phyloP scores from a whole-genome alignment of 2,113 vertebrate species.

The Oreotragus oreotragus region DNA sequence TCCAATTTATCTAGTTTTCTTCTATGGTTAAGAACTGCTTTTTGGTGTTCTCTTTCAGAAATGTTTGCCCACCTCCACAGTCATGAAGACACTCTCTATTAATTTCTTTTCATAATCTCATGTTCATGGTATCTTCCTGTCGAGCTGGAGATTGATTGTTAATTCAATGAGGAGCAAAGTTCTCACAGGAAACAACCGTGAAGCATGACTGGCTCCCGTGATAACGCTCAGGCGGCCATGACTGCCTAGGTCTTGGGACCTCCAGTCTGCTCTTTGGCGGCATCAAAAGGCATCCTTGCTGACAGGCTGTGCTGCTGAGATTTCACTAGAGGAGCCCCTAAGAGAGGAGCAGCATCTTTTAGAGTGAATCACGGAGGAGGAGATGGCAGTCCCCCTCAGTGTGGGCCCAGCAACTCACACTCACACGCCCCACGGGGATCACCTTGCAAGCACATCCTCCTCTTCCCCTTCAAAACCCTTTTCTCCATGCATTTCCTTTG shows the following conservation, averaged over 20 bases:
- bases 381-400: background rate
- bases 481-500: background rate
- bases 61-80: background rate
- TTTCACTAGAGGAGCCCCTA: background rate
- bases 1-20: background rate
- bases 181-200: background rate
- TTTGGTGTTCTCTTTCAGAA: background rate
- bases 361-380: background rate
- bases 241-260: background rate
- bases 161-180: background rate
- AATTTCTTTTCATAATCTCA: background rate
- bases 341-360: background rate
- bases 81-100: background rate
- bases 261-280: background rate
- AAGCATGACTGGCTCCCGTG: background rate
- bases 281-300: background rate
- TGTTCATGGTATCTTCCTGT: background rate
- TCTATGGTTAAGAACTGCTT: background rate
- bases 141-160: background rate
- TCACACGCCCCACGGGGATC: too few relatives aligned
- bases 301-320: background rate
- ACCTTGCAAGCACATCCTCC: background rate
- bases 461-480: background rate
- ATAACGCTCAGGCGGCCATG: accelerated
- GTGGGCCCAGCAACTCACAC: background rate